phyloP scores from a whole-genome alignment of 2,113 vertebrate genomes.

The Triplophysa siluroides region DNA sequence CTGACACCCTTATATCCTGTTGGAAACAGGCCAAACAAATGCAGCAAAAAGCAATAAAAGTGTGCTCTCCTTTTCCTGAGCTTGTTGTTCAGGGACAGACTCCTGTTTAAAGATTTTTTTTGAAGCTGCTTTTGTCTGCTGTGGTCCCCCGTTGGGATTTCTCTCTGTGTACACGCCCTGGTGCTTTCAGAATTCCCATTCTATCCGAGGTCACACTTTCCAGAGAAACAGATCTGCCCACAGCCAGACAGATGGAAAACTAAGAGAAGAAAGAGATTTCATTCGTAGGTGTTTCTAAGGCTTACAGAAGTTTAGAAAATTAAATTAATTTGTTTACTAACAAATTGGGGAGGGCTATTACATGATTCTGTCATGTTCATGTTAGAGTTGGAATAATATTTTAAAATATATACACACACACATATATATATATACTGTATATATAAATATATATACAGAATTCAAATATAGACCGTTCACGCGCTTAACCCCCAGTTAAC shows the following conservation, averaged over 20 bases:
- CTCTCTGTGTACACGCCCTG: constrained; percentile 29
- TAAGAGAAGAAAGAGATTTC: neutral
- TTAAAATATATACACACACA: no score
- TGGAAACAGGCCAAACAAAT: constrained; percentile 35
- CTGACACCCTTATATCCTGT: constrained; percentile 49
- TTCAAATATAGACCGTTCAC: no score
- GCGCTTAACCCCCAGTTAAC: no score
- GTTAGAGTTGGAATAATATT: no score
- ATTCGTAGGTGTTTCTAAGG: neutral
- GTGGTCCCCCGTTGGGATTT: constrained; percentile 8
- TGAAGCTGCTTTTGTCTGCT: constrained; percentile 24
- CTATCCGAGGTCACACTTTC: constrained; percentile 41
- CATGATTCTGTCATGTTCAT: no score
- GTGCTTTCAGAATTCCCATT: constrained; percentile 30
- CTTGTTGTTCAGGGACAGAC: neutral
- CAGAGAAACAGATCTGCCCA: constrained; percentile 36
- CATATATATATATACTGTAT: no score
- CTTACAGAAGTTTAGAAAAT: no score
- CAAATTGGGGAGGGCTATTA: no score
- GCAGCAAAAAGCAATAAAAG: constrained; percentile 1
- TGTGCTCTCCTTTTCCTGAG: constrained; percentile 12
- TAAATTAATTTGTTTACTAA: no score
- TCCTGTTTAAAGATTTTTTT: neutral
- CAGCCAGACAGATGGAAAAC: neutral
- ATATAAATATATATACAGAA: no score